phyloP scores from a whole-genome alignment of 2,113 vertebrate species.

The Geococcyx californianus region DNA sequence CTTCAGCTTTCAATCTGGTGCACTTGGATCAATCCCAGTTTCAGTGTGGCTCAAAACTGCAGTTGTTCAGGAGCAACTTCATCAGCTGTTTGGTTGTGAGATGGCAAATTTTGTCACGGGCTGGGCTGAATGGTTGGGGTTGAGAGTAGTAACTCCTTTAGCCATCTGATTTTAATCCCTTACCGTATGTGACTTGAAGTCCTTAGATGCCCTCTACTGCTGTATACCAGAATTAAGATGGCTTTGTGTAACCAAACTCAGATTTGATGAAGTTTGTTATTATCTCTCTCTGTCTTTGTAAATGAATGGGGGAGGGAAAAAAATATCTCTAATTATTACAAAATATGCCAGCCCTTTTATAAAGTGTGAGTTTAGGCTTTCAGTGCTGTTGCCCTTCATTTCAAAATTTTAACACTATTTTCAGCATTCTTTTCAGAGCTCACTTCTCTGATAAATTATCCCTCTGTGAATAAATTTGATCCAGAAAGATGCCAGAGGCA shows the following conservation, averaged over 20 bases:
- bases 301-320: background rate
- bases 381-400: background rate
- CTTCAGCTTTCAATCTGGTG: background rate
- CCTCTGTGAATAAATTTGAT: background rate
- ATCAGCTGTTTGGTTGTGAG: background rate
- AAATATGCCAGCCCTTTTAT: background rate
- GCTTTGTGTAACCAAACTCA: background rate
- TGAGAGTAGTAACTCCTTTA: background rate
- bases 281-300: background rate
- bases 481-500: slow-evolving; percentile 21
- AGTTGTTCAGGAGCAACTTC: background rate
- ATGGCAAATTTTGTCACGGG: background rate
- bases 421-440: slow-evolving; percentile 25
- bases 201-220: slow-evolving; percentile 66
- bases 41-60: background rate
- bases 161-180: slow-evolving; percentile 47
- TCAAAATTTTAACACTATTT: slow-evolving; percentile 14
- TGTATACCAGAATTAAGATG: slow-evolving; percentile 46
- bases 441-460: slow-evolving; percentile 1
- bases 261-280: slow-evolving; percentile 5
- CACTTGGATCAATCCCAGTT: background rate
- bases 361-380: slow-evolving; percentile 12
- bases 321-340: background rate
- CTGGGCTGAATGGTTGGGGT: background rate
- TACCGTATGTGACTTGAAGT: slow-evolving; percentile 47